A percentile compares a stretch with the other conserved stretches of the same genome.
These are phyloP conservation scores for Chouioia cunea DNA, from an alignment of 2,888 invertebrate genomes.

Conservation along the genomic window DNA sequence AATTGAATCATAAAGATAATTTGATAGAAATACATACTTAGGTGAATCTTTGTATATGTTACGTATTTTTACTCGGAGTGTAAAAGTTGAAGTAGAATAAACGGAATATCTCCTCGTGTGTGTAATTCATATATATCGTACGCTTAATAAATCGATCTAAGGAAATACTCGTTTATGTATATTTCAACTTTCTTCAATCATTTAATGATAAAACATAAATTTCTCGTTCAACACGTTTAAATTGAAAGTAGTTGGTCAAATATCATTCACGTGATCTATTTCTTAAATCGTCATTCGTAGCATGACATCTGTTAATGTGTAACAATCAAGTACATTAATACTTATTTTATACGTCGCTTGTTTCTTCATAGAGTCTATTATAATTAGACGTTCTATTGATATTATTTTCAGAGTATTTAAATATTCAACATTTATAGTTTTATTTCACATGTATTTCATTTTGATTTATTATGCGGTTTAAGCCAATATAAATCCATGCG, in stretches of 20 bases:
- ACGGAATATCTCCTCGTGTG: not conserved
- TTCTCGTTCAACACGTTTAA: constrained; percentile 16
- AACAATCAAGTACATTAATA: constrained; percentile 40
- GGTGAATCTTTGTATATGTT: constrained; percentile 12
- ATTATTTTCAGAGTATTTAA: constrained; percentile 16
- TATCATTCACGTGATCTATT: constrained; percentile 9
- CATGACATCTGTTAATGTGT: constrained; percentile 21
- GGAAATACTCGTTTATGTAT: constrained; percentile 21
- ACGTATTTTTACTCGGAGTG: constrained; percentile 1
- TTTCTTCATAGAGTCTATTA: constrained; percentile 20
- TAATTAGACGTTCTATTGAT: constrained; percentile 28
- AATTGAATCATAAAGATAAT: constrained; percentile 38
- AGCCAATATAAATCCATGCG: too few species aligned
- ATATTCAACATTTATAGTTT: constrained; percentile 42
- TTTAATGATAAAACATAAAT: constrained; percentile 18
- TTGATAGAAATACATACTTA: constrained; percentile 18
- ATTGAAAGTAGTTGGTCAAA: constrained; percentile 24
- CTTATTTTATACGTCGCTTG: constrained; percentile 25
- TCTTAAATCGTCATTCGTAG: not conserved
- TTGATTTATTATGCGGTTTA: constrained; percentile 1
- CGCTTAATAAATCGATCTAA: not conserved
- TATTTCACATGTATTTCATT: constrained; percentile 24
- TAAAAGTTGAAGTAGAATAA: constrained; percentile 23
- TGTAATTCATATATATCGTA: not conserved
- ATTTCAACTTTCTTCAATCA: constrained; percentile 13